Conservation (phyloP, 2,888 invertebrate genomes). For the Diaperis boleti region DNA sequence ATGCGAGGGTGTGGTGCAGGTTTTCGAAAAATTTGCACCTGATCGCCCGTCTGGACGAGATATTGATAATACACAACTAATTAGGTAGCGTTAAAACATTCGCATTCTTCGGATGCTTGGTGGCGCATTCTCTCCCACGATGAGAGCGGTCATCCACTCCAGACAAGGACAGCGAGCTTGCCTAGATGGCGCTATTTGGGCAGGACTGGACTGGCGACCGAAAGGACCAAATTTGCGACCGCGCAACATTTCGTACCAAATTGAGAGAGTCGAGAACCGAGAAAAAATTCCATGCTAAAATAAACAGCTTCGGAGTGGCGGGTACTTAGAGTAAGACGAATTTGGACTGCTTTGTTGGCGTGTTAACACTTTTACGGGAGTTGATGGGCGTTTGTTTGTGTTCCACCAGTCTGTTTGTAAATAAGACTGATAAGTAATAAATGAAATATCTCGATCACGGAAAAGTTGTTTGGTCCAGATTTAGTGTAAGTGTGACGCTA, state of each 20-base stretch:
- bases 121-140: constrained; percentile 66
- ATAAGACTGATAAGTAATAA: too few species aligned
- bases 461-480: too few species aligned
- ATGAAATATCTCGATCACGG: too few species aligned
- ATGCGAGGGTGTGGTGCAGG: neutral
- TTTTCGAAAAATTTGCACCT: constrained; percentile 7
- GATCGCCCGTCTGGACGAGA: constrained; percentile 36
- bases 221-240: neutral
- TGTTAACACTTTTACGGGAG: too few species aligned
- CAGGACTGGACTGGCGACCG: constrained; percentile 44
- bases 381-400: too few species aligned
- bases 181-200: constrained; percentile 51
- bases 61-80: constrained; percentile 57
- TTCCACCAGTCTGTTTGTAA: too few species aligned
- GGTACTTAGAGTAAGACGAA: too few species aligned
- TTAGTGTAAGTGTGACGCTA: too few species aligned
- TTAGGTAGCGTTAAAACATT: constrained; percentile 66
- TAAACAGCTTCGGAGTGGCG: too few species aligned
- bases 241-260: neutral
- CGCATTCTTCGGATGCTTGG: constrained; percentile 64
- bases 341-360: too few species aligned
- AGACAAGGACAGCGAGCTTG: constrained; percentile 53
- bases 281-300: too few species aligned
- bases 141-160: constrained; percentile 61
- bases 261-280: too few species aligned